Evolutionary conservation across 37 sponge, comb jelly and placozoan genomes (phyloP), one percentile per base, ranked within the genome.

Genomic region (Diacarnus erythraeanus): DNA sequence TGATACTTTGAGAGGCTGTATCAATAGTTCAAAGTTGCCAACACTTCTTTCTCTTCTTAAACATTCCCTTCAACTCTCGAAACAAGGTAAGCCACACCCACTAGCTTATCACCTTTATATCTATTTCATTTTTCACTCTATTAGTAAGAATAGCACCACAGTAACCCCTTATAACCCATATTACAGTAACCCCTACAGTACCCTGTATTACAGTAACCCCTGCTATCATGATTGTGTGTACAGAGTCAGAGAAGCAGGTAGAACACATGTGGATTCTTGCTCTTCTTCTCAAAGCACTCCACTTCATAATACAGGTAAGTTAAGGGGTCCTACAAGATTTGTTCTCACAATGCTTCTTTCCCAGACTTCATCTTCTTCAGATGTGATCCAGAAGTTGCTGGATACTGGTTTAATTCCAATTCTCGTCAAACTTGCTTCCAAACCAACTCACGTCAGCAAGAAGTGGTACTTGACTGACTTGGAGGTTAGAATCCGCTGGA

Each of bases 391-490:
- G 68, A 51, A 17, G 31, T 31, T 88, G 6, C 34, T 83, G 40
- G 72, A 77, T 37, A 58, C 47, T 30, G 61, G 56, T 3, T 31
- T 91, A 8, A 31, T 91, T 69, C 68, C 88, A 47, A 25, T 42
- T 20, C 69, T 91, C n/a, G 80, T 73, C 37, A 69, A 61, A 44
- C 57, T 86, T 26, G 84, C 84, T 36, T 36, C 78, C 3, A 80
- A 77, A 51, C 85, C 92, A 20, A 92, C 92, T 29, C 64, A 80
- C 42, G 40, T 87, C 66, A 88, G 83, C 37, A 60, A 67, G 22
- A 80, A 80, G 31, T 87, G 88, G 92, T 34, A 57, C 3, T 81
- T 87, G 0, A 34, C 71, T 23, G 88, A 92, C 43, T 66, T 92
- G 27, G 92, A 92, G 85, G 92, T 92, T 44, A 20, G 72, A 1